A percentile compares a stretch with the other conserved stretches of the same genome.
phyloP scores from a whole-genome alignment of 2,113 vertebrate species.

The Otus sunia region DNA sequence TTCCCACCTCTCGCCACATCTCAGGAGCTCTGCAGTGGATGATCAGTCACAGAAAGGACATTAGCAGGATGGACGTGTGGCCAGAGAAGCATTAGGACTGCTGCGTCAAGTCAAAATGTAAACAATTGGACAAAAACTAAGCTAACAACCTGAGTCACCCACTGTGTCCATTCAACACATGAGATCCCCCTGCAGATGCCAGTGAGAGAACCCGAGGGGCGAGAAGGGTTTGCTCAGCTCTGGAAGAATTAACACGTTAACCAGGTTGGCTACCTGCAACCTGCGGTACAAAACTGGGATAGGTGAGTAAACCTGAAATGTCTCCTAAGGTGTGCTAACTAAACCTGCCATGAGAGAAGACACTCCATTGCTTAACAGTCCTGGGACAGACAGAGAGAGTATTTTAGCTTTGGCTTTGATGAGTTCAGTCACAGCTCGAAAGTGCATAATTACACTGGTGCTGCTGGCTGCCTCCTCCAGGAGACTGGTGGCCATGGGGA shows the following conservation, averaged over 20 bases:
- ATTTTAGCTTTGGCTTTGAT: background rate
- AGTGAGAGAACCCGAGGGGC: background rate
- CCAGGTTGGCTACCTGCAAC: background rate
- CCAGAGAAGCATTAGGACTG: background rate
- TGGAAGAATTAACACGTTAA: background rate
- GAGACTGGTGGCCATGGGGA: background rate
- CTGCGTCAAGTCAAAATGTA: background rate
- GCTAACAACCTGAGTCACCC: background rate
- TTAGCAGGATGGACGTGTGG: background rate
- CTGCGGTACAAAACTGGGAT: background rate
- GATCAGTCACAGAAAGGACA: background rate
- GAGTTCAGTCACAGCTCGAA: background rate
- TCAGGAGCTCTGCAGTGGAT: background rate
- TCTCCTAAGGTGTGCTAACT: background rate
- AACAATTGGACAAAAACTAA: background rate
- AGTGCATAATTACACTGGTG: background rate
- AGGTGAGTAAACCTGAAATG: background rate
- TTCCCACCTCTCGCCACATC: background rate
- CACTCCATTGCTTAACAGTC: background rate
- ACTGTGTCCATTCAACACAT: background rate
- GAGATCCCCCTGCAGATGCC: background rate
- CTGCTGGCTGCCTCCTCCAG: background rate
- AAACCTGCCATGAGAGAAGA: background rate
- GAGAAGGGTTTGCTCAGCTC: background rate
- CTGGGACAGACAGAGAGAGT: background rate